phyloP scores from a whole-genome alignment of 92 coral and sea anemone species.

The Montipora capitata region DNA sequence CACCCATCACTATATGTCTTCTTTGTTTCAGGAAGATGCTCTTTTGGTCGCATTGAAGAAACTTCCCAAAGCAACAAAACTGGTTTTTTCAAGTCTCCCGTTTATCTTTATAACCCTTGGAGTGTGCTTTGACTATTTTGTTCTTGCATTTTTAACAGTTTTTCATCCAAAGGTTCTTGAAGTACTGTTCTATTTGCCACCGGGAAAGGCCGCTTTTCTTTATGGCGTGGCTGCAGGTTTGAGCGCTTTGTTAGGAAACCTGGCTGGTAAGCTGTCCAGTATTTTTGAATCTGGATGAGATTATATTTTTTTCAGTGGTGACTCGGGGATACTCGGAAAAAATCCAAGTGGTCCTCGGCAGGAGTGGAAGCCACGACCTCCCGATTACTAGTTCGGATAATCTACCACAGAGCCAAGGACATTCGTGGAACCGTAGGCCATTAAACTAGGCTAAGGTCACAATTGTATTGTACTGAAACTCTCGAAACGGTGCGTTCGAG shows the following conservation, averaged over 20 bases:
- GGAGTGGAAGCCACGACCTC: no score
- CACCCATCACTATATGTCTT: not conserved
- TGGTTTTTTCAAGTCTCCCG: slow-evolving; percentile 39
- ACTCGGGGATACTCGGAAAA: no score
- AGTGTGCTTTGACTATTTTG: slow-evolving; percentile 42
- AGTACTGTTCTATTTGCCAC: slow-evolving; percentile 42
- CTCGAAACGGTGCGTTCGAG: no score
- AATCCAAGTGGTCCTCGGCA: no score
- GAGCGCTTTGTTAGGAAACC: slow-evolving; percentile 51
- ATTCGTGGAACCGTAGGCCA: no score
- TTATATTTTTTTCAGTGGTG: no score
- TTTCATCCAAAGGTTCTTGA: slow-evolving; percentile 67
- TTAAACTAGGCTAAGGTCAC: no score
- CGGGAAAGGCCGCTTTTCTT: slow-evolving; percentile 44
- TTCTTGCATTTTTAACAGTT: slow-evolving; percentile 17
- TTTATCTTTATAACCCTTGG: slow-evolving; percentile 56
- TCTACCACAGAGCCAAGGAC: no score
- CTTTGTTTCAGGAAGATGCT: slow-evolving; percentile 2
- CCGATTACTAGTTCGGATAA: no score
- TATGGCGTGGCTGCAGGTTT: slow-evolving; percentile 41
- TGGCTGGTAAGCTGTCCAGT: slow-evolving; percentile 61
- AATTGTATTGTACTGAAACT: no score
- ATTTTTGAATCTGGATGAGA: no score
- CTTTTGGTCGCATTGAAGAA: slow-evolving; percentile 29
- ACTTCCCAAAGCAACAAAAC: slow-evolving; percentile 67